Evolutionary conservation across 2,797 vertebrate genomes (phyloP), one percentile per base, ranked within the genome.

Genomic region (Phoebastria nigripes): DNA sequence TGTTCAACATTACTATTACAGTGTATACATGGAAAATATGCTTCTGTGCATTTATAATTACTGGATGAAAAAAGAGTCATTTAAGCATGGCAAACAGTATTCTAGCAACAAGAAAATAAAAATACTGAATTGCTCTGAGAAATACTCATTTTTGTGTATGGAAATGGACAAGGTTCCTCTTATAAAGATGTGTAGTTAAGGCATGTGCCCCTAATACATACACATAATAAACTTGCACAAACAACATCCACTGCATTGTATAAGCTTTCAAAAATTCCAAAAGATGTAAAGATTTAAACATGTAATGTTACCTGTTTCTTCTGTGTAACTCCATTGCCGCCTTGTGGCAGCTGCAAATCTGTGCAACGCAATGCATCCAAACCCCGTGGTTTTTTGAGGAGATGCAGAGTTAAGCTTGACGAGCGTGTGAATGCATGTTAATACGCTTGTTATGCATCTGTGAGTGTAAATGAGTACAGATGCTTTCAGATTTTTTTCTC

Each of bases 341-440:
- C 79, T 70, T 26, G 49, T 94, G 89, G 79, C 65, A 70, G 7
- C 6, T 37, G 21, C 16, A n/a, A 26, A 54, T 67, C 20, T 58
- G 1, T 88, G 39, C 61, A 41, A 39, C 24, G 9, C 37, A 2
- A 7, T 17, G 33, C 0, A 0, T 66, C 42, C 35, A 65, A 55
- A 54, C 29, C 4, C 3, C 0, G 0, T 19, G 17, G 0, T 2
- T 46, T 63, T 69, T 63, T 28, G 2, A 26, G n/a, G 37, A 61
- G 35, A 24, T 52, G n/a, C 24, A 12, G 28, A 55, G 13, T 44
- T 85, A 69, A 37, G 20, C 25, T 82, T 63, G 18, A n/a, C 41
- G 56, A 79, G 39, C 2, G 0, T 3, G 16, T 76, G 66, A 76
- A 56, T 46, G 8, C 2, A 3, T 6, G 1, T 67, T 39, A n/a